Evolutionary conservation across 2,113 vertebrate species (phyloP).

Genomic region (Hippocampus comes): DNA sequence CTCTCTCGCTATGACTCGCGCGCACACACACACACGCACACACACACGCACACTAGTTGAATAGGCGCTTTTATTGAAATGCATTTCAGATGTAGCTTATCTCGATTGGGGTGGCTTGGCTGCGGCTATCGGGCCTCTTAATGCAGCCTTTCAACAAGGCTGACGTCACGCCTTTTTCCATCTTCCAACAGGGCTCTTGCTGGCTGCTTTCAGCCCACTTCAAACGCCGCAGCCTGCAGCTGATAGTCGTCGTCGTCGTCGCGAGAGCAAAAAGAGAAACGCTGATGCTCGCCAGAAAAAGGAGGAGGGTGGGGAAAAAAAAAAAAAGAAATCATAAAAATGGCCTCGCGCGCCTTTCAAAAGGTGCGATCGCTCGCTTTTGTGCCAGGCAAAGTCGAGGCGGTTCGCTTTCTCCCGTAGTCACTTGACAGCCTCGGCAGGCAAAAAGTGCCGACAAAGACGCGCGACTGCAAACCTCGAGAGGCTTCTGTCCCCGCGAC

Average conservation of each 20-base stretch:
- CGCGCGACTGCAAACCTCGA: constrained; percentile 42
- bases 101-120: constrained; percentile 36
- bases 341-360: constrained; percentile 17
- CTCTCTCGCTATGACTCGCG: constrained; percentile 21
- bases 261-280: constrained; percentile 9
- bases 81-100: constrained; percentile 51
- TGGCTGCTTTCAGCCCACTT: constrained; percentile 3
- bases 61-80: constrained; percentile 60
- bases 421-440: constrained; percentile 28
- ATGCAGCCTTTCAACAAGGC: constrained; percentile 33
- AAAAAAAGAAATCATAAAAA: constrained; percentile 19
- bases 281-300: constrained; percentile 14
- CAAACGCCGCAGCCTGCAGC: constrained; percentile 2
- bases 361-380: constrained; percentile 39
- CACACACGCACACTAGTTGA: constrained; percentile 49
- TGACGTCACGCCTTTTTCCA: constrained; percentile 33
- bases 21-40: constrained; percentile 2
- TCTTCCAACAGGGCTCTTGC: constrained; percentile 20
- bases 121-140: constrained; percentile 35
- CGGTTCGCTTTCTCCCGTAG: constrained; percentile 17
- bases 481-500: constrained; percentile 43
- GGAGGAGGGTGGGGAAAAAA: background rate
- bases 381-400: constrained; percentile 14
- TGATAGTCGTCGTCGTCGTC: background rate
- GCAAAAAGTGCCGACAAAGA: constrained; percentile 40